Base-by-base conservation (phyloP, 2,888 invertebrate species). In the Brachypalpus laphriformis region DNA sequence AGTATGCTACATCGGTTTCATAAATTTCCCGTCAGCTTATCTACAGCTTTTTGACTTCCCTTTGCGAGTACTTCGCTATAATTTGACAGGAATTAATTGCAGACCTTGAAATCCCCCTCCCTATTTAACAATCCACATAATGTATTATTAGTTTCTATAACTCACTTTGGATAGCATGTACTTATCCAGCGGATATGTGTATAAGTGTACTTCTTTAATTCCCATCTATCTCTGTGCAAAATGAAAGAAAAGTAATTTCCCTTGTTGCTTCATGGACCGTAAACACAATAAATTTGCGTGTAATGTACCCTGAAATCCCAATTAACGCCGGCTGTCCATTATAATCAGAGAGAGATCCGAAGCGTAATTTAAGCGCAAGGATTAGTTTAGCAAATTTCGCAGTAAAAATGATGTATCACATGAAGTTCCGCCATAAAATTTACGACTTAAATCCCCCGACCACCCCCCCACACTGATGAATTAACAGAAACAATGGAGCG, bases 311-410 rank as follows among this genome's bases (percentile, higher is more conserved):
- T 70, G 42, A 82, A 82, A 82, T 82, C 77, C 66, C 66, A 77
- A 82, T 82, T 82, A 82, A 77, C 65, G 71, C 77, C 65, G 57
- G 51, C 31, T 57, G 77, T 82, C 77, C 77, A 82, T 77, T 77
- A 37, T 77, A 82, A 82, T 82, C 66, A 54, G 51, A 34, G 34
- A 54, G 59, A 22, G 11, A 61, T 75, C 74, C 65, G 66, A 37
- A 54, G 63, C 59, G 71, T 77, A 77, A 82, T 82, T 65, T 61
- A 77, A 61, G 59, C 71, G 37, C 66, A 66, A 66, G 77, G 77
- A 82, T 77, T 77, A 77, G 59, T 49, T 71, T 8, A 59, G 61
- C 63, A 28, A 28, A 45, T 49, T 40, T 14, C 59, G 59, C 57
- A 71, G 42, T 72, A 66, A 77, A 82, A 82, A 77, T 77, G 82